Base-by-base conservation (phyloP, 2,113 vertebrate species). In the Gobio gobio region DNA sequence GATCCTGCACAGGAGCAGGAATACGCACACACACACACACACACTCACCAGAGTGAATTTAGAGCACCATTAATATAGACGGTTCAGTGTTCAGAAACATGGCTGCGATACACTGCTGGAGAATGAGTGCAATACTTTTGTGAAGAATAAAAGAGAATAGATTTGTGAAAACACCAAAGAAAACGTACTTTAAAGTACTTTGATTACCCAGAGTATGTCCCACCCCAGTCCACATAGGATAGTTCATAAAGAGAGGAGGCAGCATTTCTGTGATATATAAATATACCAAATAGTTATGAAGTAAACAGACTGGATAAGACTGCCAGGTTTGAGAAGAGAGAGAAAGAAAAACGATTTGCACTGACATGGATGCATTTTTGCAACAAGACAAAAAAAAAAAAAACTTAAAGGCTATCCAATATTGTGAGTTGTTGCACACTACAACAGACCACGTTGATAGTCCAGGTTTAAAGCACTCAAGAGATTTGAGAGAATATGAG, bases 11-110 rank as follows among this genome's bases (percentile, higher is more conserved):
- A 18, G 14, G 73, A 51, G 20, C 9, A 22, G 64, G 22, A 51
- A 18, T 8, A 80, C 5, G 2, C 13, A 51, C 66, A 56, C 70
- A 4, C 58, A 29, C 58, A 29, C 40, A 22, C 56, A 49, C 63
- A 61, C 49, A 54, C 83, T 56, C 74, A 78, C 18, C 10, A 78
- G 59, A 36, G 22, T 79, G 75, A 72, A 54, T 68, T 49, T 66
- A 72, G 43, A 22, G 64, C 45, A 47, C 76, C 82, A 68, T 61
- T 29, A 66, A 78, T n/a, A 47, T 12, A 59, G 54, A 56, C 58
- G 70, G 40, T 16, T 16, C 49, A 51, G 13, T 51, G 49, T 82
- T 66, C 0, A 77, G 51, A 64, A 61, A 54, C 73, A 82, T 18
- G 22, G 22, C 79, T 47, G 47, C 0, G 14, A 51, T 26, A 63